Conservation (phyloP, 2,113 vertebrate species). For the Spheniscus mendiculus region DNA sequence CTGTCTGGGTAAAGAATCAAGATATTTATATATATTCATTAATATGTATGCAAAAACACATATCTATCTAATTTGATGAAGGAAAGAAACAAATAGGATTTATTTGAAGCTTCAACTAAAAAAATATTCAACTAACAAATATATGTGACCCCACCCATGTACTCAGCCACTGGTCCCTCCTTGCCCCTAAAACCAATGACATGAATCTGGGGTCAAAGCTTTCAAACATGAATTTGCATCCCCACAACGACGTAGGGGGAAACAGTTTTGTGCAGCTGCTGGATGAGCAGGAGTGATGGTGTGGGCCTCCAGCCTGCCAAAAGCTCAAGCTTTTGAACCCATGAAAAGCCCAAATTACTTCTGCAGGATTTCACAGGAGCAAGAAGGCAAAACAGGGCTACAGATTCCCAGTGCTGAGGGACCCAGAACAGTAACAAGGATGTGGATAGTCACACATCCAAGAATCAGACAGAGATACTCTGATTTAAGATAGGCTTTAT, state of each 20-base stretch:
- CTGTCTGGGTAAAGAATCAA: not conserved
- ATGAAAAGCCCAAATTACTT: not conserved
- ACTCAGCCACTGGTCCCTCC: not conserved
- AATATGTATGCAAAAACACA: accelerated
- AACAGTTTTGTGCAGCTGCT: not conserved
- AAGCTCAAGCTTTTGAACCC: not conserved
- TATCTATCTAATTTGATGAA: not conserved
- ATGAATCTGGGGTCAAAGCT: not conserved
- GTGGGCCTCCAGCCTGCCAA: not conserved
- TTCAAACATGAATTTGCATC: not conserved
- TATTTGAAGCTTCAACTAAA: not conserved
- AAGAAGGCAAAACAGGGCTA: not conserved
- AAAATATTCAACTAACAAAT: not conserved
- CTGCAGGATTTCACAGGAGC: not conserved
- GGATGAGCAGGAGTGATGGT: not conserved
- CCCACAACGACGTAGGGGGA: not conserved
- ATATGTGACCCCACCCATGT: not conserved
- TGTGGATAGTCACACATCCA: not conserved
- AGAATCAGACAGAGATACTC: not conserved
- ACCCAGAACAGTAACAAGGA: not conserved
- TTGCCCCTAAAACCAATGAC: not conserved
- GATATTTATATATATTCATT: not conserved
- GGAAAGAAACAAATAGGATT: not conserved
- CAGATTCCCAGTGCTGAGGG: not conserved
- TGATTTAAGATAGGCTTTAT: not conserved